Evolutionary conservation across 2,888 invertebrate species (phyloP).

Genomic region (Auanema sp.): DNA sequence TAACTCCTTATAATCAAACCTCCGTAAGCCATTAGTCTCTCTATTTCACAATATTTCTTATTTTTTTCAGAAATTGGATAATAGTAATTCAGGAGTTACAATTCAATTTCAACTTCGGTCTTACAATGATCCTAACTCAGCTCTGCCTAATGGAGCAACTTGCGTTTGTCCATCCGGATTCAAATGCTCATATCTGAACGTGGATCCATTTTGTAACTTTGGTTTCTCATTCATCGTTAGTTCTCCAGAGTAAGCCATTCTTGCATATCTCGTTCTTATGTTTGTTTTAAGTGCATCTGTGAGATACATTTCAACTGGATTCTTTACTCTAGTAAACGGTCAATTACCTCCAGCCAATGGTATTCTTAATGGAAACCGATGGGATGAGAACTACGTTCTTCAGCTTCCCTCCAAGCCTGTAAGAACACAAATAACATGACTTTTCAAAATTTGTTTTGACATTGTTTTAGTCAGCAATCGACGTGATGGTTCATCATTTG

Average conservation of each 20-base stretch:
- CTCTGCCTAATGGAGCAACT: constrained; percentile 33
- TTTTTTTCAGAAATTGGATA: not conserved
- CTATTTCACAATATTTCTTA: no score
- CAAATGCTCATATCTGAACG: constrained; percentile 32
- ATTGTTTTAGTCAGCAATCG: constrained; percentile 50
- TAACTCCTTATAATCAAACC: no score
- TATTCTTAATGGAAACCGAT: constrained; percentile 19
- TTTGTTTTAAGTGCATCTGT: constrained; percentile 28
- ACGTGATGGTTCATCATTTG: constrained; percentile 53
- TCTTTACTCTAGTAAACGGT: constrained; percentile 32
- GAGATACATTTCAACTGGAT: constrained; percentile 36
- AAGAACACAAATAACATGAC: not conserved
- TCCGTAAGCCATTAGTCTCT: no score
- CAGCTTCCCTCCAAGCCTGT: constrained; percentile 38
- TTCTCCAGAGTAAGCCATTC: constrained; percentile 37
- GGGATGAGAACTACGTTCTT: constrained; percentile 38
- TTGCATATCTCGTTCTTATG: not conserved
- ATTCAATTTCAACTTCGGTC: constrained; percentile 44
- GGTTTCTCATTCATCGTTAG: constrained; percentile 44
- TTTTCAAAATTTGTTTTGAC: not conserved
- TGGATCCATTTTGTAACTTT: constrained; percentile 33
- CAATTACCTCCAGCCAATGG: constrained; percentile 26
- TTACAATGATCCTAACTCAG: constrained; percentile 33
- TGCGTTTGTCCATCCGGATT: constrained; percentile 37
- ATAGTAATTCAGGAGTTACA: constrained; percentile 26